Percentiles rank a stretch among this genome's conserved stretches.
Conservation (phyloP, 2,888 invertebrate genomes). For the Apotomis turbidana region DNA sequence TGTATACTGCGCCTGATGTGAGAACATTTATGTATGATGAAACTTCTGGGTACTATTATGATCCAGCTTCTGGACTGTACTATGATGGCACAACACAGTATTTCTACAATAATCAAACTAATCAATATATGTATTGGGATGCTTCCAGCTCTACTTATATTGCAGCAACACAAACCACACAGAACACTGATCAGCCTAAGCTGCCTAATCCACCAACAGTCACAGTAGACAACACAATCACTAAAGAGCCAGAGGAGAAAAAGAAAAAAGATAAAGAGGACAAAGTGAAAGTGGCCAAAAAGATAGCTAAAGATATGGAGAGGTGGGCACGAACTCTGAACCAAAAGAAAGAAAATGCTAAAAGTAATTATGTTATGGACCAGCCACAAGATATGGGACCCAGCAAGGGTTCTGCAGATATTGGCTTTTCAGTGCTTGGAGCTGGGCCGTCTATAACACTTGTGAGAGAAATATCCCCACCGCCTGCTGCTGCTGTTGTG, state of each 20-base stretch:
- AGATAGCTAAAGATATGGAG: conserved; percentile 95
- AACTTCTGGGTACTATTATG: conserved; percentile 97
- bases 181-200: conserved; percentile 69
- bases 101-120: conserved; percentile 96
- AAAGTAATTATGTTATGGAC: conserved; percentile 75
- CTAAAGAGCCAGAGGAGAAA: conserved; percentile 79
- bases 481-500: conserved; percentile 45
- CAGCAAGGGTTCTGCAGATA: conserved; percentile 93
- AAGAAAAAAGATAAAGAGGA: conserved; percentile 93
- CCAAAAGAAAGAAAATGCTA: conserved; percentile 93
- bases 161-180: conserved; percentile 73
- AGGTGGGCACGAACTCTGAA: conserved; percentile 98
- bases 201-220: conserved; percentile 61
- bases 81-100: conserved; percentile 98
- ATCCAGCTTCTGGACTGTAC: conserved; percentile 95
- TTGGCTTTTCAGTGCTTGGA: conserved; percentile 95
- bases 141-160: conserved; percentile 86
- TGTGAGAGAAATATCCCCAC: conserved; percentile 69
- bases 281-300: conserved; percentile 98
- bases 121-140: conserved; percentile 98
- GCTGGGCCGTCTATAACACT: conserved; percentile 82
- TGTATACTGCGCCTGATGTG: conserved; percentile 92
- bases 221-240: conserved; percentile 64
- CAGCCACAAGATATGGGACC: conserved; percentile 75
- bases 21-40: conserved; percentile 97